Evolutionary conservation across 1,140 invertebrate genomes (phyloP).

Genomic region (Maniola jurtina): DNA sequence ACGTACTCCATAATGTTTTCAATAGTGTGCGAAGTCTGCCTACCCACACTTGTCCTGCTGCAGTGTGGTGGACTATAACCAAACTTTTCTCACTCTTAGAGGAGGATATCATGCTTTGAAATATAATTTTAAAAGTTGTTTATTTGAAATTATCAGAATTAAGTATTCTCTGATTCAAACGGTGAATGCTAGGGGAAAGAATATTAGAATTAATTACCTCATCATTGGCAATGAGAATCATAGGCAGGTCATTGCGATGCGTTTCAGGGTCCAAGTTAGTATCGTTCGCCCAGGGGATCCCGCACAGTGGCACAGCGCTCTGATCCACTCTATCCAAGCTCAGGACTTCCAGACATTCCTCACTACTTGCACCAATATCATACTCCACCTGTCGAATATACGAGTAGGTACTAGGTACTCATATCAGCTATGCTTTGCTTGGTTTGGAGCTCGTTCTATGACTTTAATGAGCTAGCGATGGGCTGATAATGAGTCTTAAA

Average conservation of each 20-base stretch:
- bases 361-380: constrained; percentile 80
- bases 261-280: constrained; percentile 41
- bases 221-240: constrained; percentile 73
- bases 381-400: constrained; percentile 76
- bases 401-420: background rate
- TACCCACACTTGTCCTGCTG: too few species aligned
- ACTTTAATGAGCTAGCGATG: background rate
- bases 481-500: too few species aligned
- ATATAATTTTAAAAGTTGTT: too few species aligned
- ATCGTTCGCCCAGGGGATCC: constrained; percentile 62
- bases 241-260: constrained; percentile 46
- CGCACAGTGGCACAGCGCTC: constrained; percentile 80
- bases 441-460: background rate
- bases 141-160: too few species aligned
- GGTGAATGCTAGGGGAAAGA: too few species aligned
- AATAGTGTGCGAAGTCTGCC: too few species aligned
- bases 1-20: too few species aligned
- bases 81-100: too few species aligned
- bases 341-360: constrained; percentile 53
- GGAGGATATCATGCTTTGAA: too few species aligned
- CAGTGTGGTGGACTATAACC: too few species aligned
- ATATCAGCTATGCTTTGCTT: background rate
- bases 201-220: constrained; percentile 56
- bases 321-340: constrained; percentile 81
- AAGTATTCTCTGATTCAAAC: too few species aligned